Evolutionary conservation across 2,888 invertebrate genomes (phyloP).

Genomic region (Auanema sp.): DNA sequence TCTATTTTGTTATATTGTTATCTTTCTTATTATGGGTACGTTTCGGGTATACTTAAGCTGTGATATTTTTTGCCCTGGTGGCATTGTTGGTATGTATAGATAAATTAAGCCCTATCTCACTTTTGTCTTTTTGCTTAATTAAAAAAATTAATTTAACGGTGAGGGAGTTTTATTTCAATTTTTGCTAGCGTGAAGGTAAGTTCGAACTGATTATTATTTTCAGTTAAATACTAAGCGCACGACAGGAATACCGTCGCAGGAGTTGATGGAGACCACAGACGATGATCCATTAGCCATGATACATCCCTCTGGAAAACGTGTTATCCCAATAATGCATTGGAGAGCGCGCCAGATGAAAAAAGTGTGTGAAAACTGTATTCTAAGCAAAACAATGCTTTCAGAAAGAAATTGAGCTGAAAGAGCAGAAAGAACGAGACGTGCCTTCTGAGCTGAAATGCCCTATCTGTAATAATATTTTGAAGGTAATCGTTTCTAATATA

Average conservation of each 20-base stretch:
- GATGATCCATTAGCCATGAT: conserved; percentile 67
- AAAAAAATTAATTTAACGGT: not conserved
- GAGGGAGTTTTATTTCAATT: conserved; percentile 11
- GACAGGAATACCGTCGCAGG: conserved; percentile 86
- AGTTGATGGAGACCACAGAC: conserved; percentile 63
- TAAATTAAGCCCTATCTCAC: no score
- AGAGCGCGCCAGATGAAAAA: conserved; percentile 76
- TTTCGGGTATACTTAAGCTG: conserved; percentile 2
- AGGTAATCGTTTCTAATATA: no score
- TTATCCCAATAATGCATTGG: conserved; percentile 69
- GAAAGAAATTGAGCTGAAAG: conserved; percentile 9
- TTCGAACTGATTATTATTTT: conserved; percentile 30
- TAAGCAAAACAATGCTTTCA: not conserved
- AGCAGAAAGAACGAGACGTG: conserved; percentile 70
- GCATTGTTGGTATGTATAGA: conserved; percentile 2
- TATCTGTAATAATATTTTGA: conserved; percentile 81
- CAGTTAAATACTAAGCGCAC: conserved; percentile 70
- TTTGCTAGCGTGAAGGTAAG: not conserved
- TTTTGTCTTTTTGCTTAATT: no score
- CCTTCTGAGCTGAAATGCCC: conserved; percentile 89
- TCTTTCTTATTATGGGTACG: conserved; percentile 4
- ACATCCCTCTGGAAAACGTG: conserved; percentile 66
- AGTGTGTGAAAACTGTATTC: conserved; percentile 13
- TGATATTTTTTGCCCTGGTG: not conserved
- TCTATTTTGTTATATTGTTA: conserved; percentile 1